A percentile compares a stretch with the other conserved stretches of the same genome.
phyloP scores from a whole-genome alignment of 1,140 invertebrate genomes.

The Eciton burchellii region DNA sequence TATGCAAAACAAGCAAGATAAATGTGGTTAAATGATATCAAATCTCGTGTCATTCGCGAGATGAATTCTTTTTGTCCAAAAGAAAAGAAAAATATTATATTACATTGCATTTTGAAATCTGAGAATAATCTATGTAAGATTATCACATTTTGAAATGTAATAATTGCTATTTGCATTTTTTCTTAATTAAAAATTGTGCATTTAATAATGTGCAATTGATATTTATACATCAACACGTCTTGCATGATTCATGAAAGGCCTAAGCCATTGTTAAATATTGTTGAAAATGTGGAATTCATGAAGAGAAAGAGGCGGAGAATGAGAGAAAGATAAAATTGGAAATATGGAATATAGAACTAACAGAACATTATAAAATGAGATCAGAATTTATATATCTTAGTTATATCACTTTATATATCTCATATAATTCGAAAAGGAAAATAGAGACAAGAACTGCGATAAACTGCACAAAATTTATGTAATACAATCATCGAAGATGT shows the following conservation, averaged over 20 bases:
- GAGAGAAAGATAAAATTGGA: conserved; percentile 71
- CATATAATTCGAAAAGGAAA: conserved; percentile 73
- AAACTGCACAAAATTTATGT: conserved; percentile 82
- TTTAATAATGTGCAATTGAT: conserved; percentile 71
- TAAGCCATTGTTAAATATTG: conserved; percentile 84
- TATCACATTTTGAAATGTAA: conserved; percentile 60
- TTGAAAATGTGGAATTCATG: conserved; percentile 81
- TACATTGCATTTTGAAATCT: conserved; percentile 58
- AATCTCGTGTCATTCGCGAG: conserved; percentile 22
- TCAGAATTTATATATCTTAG: conserved; percentile 84
- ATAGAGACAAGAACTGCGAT: conserved; percentile 74
- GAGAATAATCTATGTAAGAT: conserved; percentile 49
- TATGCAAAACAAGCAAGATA: conserved; percentile 7
- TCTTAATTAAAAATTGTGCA: conserved; percentile 46
- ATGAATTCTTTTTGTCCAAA: conserved; percentile 56
- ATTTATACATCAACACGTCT: conserved; percentile 78
- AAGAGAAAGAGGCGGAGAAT: conserved; percentile 59
- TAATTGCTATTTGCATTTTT: conserved; percentile 50
- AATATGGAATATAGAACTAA: conserved; percentile 76
- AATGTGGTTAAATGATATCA: conserved; percentile 22
- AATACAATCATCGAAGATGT: conserved; percentile 74
- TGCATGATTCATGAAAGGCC: conserved; percentile 78
- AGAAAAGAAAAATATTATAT: conserved; percentile 65
- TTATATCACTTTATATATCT: conserved; percentile 81
- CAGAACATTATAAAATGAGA: conserved; percentile 81